A percentile compares a stretch with the other conserved stretches of the same genome.
phyloP scores from a whole-genome alignment of 2,888 invertebrate species.

The Aspidiotus rigidus region DNA sequence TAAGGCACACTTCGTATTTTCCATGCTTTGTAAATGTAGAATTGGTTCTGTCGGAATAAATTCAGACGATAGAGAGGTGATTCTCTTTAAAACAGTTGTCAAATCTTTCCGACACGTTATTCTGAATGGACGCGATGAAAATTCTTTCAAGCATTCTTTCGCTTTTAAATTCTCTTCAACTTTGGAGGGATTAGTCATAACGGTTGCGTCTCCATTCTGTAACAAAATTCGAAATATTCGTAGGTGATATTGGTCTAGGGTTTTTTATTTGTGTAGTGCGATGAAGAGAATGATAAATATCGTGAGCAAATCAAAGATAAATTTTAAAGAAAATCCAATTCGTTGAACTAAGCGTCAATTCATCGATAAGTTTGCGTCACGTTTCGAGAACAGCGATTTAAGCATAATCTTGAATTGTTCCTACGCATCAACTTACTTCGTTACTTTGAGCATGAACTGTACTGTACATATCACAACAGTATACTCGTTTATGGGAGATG shows the following conservation, averaged over 20 bases:
- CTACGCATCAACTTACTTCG: slow-evolving; percentile 12
- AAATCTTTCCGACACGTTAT: slow-evolving; percentile 28
- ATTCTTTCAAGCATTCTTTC: slow-evolving; percentile 25
- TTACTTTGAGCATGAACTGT: slow-evolving; percentile 15
- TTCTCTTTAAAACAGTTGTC: slow-evolving; percentile 20
- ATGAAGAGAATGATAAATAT: too few species aligned
- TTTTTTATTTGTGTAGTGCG: too few species aligned
- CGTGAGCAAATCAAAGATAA: too few species aligned
- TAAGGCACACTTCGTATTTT: slow-evolving; percentile 20
- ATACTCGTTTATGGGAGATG: slow-evolving; percentile 77
- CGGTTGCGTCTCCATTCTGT: slow-evolving; percentile 18
- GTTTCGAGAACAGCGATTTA: too few species aligned
- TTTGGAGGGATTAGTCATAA: not conserved
- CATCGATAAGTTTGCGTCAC: too few species aligned
- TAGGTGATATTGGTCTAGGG: too few species aligned
- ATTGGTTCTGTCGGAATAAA: slow-evolving; percentile 17
- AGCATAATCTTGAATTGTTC: too few species aligned
- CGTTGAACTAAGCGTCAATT: too few species aligned
- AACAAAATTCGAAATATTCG: not conserved
- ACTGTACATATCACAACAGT: slow-evolving; percentile 48
- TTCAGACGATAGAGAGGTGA: slow-evolving; percentile 10
- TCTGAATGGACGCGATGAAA: slow-evolving; percentile 21
- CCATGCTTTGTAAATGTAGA: slow-evolving; percentile 19
- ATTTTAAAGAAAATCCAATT: too few species aligned
- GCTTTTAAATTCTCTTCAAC: slow-evolving; percentile 17